Evolutionary conservation across 1,140 invertebrate genomes (phyloP), one percentile per base, ranked within the genome.

Genomic region (Phenacoccus solenopsis): DNA sequence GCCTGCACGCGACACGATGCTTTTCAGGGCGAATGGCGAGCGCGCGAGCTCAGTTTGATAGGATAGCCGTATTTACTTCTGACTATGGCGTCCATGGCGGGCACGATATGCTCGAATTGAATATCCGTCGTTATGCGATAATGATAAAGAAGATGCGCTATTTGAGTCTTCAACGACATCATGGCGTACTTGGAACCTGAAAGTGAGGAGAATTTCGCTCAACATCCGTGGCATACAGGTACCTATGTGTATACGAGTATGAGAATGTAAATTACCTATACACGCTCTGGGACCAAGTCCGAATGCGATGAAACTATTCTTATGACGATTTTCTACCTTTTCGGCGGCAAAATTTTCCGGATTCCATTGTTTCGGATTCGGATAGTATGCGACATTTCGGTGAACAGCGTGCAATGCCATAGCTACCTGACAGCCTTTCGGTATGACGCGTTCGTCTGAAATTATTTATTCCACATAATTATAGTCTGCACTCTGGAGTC

Each of bases 331-430:
- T 12, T 69, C 61, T 12, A 75, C 72, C 27, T 81, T 79, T 73
- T 85, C 82, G 0, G 79, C 77, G 12, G 79, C 68, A 73, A 86
- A 85, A 70, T 84, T 75, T 10, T 85, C 82, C 0, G 84, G 85
- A 75, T 85, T 78, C 72, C 82, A 86, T 3, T 70, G 72, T 21
- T 83, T 79, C 7, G 84, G 83, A 69, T 85, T 78, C 16, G 83
- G 79, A 73, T 78, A 86, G 64, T 78, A 74, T 28, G 80, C 75
- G 3, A 78, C 77, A 73, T 83, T 77, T 32, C 79, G 76, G 72
- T 86, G 84, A 16, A 91, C 78, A 1, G 82, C 82, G 35, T 84
- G 79, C 1, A 84, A 78, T 0, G 86, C 82, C 32, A 91, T 81
- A 20, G 84, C 77, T 0, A 90, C 77, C 1, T 80, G 72, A 0